Percentiles rank a stretch among this genome's conserved stretches.
These are phyloP conservation scores for Blastomussa wellsi DNA, from an alignment of 92 coral and sea anemone genomes.

Conservation along the genomic window DNA sequence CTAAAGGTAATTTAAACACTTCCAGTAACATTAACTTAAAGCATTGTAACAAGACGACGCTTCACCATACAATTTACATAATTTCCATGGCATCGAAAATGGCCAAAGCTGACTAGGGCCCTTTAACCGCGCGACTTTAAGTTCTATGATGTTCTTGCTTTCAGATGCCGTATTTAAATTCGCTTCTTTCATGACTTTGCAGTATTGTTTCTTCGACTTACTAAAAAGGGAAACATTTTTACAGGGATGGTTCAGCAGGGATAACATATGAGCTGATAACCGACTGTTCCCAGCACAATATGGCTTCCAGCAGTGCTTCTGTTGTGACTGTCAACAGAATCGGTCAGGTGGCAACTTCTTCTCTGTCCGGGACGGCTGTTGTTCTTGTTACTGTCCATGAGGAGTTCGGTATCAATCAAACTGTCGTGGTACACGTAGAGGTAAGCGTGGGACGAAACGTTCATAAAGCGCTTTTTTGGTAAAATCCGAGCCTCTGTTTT, in stretches of 20 bases:
- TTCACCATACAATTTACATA: too few relatives aligned
- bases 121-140: too few relatives aligned
- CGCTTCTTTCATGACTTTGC: not conserved
- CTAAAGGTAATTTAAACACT: too few relatives aligned
- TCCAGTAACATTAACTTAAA: too few relatives aligned
- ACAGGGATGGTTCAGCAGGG: conserved; percentile 82
- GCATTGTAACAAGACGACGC: too few relatives aligned
- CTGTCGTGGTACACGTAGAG: conserved; percentile 95
- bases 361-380: conserved; percentile 94
- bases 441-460: conserved; percentile 15
- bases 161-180: not conserved
- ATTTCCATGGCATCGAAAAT: too few relatives aligned
- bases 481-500: too few relatives aligned
- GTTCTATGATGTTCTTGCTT: too few relatives aligned
- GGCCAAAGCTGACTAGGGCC: too few relatives aligned
- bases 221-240: not conserved
- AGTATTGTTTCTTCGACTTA: not conserved
- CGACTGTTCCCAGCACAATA: conserved; percentile 62
- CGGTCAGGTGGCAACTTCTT: conserved; percentile 74
- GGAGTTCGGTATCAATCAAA: conserved; percentile 95
- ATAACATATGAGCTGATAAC: conserved; percentile 81
- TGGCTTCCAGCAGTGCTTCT: conserved; percentile 46
- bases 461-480: too few relatives aligned
- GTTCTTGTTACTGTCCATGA: conserved; percentile 94
- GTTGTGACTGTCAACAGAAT: conserved; percentile 69